Base-by-base conservation (phyloP, 2,888 invertebrate genomes). In the Agrotis segetum region DNA sequence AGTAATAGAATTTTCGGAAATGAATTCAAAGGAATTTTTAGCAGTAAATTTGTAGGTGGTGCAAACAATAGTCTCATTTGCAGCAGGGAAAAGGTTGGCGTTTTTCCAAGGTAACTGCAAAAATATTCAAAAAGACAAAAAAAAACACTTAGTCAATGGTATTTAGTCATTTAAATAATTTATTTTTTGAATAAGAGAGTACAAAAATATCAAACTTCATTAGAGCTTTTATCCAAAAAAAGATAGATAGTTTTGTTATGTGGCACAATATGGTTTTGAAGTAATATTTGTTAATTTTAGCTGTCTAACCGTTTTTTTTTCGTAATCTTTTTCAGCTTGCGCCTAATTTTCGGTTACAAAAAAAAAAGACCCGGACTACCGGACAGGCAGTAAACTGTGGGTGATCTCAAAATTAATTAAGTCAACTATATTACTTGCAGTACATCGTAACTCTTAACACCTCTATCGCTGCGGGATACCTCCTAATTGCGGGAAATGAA, bases 341-440 rank as follows among this genome's bases (percentile, higher is more conserved):
- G 19, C 13, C 21, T 11, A 24, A 52, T 63, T 77, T 46, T 0
- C 24, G 17, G 16, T 17, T 9, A 1, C 4, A 44, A 21, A 3
- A 19, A 63, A 65, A 58, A 62, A 49, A 49, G 34, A 24, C 0
- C 50, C 24, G 50, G 29, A 0, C 44, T 17, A 21, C 29, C n/a
- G n/a, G n/a, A 19, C 53, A 11, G 77, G 81, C 82, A 82, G 84
- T 91, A 88, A 89, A 89, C 85, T 82, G 79, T 82, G 75, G 47
- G 61, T 75, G 74, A 88, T 86, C 88, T 87, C 74, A 80, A 89
- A 91, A 92, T 90, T 92, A 91, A 92, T 91, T 90, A 88, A 88
- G 85, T 85, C 87, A 84, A 87, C 87, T 85, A 88, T 89, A 91
- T 88, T 87, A 85, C 86, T 84, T 67, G 82, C 62, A 47, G 72